Percentiles rank a stretch among this genome's conserved stretches.
phyloP scores from a whole-genome alignment of 2,888 invertebrate genomes.

The Belgica antarctica region DNA sequence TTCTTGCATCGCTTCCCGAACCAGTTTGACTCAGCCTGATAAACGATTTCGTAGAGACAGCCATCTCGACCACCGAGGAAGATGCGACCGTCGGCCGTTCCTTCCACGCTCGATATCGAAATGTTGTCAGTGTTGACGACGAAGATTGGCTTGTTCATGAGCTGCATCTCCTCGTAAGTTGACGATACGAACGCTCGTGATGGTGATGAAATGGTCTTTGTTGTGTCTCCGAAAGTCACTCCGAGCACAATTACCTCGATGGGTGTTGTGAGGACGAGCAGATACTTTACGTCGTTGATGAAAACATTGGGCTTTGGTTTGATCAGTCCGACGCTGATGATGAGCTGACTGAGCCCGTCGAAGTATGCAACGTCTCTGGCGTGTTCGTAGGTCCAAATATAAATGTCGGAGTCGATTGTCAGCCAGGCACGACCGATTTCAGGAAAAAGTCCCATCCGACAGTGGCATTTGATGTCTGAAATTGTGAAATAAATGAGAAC shows the following conservation, averaged over 20 bases:
- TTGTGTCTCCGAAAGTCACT: constrained; percentile 52
- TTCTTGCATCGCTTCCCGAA: constrained; percentile 93
- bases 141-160: constrained; percentile 93
- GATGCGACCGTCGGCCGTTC: constrained; percentile 80
- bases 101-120: constrained; percentile 76
- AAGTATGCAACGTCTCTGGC: constrained; percentile 94
- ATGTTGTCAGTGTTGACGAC: constrained; percentile 86
- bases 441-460: constrained; percentile 95
- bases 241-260: constrained; percentile 73
- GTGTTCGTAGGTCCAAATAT: constrained; percentile 93
- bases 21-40: constrained; percentile 91
- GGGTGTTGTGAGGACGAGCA: constrained; percentile 90
- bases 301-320: constrained; percentile 87
- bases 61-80: constrained; percentile 95
- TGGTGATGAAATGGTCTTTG: constrained; percentile 50
- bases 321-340: constrained; percentile 87
- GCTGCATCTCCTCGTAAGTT: constrained; percentile 72
- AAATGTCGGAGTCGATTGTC: constrained; percentile 95
- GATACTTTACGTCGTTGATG: constrained; percentile 83
- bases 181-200: constrained; percentile 45
- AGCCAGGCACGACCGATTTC: constrained; percentile 96
- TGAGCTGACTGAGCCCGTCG: constrained; percentile 92
- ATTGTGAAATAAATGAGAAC: background rate
- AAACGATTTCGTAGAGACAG: constrained; percentile 88
- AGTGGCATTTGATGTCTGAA: constrained; percentile 90